Evolutionary conservation across 2,888 invertebrate species (phyloP), one percentile per base, ranked within the genome.

Genomic region (Sphaerophoria taeniata): DNA sequence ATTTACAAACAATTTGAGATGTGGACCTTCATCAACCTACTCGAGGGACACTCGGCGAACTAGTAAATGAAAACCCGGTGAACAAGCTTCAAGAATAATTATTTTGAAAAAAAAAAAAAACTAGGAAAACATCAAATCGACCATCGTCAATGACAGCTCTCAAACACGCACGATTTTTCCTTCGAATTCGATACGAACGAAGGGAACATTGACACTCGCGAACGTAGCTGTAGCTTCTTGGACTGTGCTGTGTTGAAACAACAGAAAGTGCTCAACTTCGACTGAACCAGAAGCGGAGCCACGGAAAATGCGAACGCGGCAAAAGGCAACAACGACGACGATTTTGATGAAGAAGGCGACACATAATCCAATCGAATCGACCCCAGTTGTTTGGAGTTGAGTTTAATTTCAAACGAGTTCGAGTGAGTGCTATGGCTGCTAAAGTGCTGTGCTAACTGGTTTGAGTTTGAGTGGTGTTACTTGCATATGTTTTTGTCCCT

Each of bases 191-290:
- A 24, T 7, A 43, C 43, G 63, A 75, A 75, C 84, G 65, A 75
- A 71, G 65, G 24, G 49, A 86, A 73, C 65, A 70, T 65, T 53
- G 74, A 78, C 77, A 85, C 81, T 77, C 76, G 69, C 39, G 39
- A 39, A 39, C 6, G 39, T 6, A 58, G 85, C 47, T 69, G 61
- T 70, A 69, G 63, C 76, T 70, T 70, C 70, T 24, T 55, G 56
- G 31, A 69, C 78, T 83, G 24, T 24, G 88, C 88, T 87, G 88
- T 87, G 9, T 6, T 89, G 89, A 89, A 89, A 89, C 89, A 89
- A 88, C 89, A 89, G 89, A 90, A 90, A 89, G 89, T 89, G 89
- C 89, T 89, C 89, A 89, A 89, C 88, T 89, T 89, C 88, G 88
- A 90, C 90, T 90, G 89, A 89, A 89, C 87, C 87, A 87, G 87